Evolutionary conservation across 2,888 invertebrate species (phyloP), one percentile per base, ranked within the genome.

Genomic region (Eledona agricola): DNA sequence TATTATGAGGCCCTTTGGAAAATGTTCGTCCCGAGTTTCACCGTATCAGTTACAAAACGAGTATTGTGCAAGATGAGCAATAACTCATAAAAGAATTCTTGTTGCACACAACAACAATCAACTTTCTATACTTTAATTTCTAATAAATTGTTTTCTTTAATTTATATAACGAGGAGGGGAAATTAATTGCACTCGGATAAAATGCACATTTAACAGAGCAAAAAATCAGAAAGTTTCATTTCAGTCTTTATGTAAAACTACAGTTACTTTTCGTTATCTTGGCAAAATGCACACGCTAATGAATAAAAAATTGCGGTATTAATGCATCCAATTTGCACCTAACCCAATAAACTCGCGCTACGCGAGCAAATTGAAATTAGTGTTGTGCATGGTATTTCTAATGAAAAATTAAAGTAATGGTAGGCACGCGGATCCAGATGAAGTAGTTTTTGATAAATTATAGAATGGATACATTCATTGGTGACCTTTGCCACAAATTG

Each of bases 151-250:
- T 37, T 32, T 54, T 38, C 51, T 50, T 55, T 50, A 47, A 51
- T 55, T 55, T 55, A 51, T 52, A 52, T 52, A 56, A 52, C 43
- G 49, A 42, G 52, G 20, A 5, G 34, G 32, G 38, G 51, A 37
- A 51, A 55, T 52, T 57, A 57, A 59, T 55, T 58, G 50, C 31
- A 32, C 10, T 23, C 31, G 53, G 55, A 57, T 57, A 57, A 59
- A 57, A 58, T 59, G 55, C 47, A 38, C 47, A 59, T 35, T 59
- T 56, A 61, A 59, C 61, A 61, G 61, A 61, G 61, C 61, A 61
- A 61, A 61, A 61, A 61, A 58, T 61, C 59, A 49, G 61, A 61
- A 61, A 61, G 61, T 61, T 61, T 58, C 55, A 55, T 51, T 58
- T 58, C 51, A 25, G 42, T 31, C 31, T 54, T 57, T 50, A 55